Percentiles rank a stretch among this genome's conserved stretches.
phyloP scores from a whole-genome alignment of 2,113 vertebrate species.

The Callorhinus ursinus region DNA sequence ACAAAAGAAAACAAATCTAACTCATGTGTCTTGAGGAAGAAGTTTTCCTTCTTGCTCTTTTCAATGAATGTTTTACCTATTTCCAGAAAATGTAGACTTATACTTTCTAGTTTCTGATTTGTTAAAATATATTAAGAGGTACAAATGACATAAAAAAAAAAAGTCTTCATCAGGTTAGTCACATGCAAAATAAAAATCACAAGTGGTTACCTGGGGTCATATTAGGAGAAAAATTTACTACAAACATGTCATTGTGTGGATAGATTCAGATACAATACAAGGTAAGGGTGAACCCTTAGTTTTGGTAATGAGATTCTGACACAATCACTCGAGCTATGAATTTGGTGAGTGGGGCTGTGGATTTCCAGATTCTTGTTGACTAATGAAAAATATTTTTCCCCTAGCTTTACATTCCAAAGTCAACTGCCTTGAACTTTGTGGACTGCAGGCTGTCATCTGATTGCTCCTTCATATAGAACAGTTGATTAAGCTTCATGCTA shows the following conservation, averaged over 20 bases:
- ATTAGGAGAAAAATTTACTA: neutral
- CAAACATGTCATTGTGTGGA: neutral
- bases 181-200: neutral
- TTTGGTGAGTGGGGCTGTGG: neutral
- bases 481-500: neutral
- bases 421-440: neutral
- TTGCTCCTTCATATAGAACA: neutral
- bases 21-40: neutral
- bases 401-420: neutral
- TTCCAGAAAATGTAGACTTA: neutral
- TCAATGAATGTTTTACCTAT: neutral
- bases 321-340: neutral
- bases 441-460: neutral
- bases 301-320: neutral
- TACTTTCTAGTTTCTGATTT: neutral
- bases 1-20: neutral
- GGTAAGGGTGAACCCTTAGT: neutral
- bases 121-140: neutral
- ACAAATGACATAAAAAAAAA: neutral
- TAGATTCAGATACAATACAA: neutral
- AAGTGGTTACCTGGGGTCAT: neutral
- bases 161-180: neutral
- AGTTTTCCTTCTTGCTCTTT: neutral
- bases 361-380: neutral
- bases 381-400: neutral